phyloP scores from a whole-genome alignment of 2,888 invertebrate species.

The Hydrotaea diabolus region DNA sequence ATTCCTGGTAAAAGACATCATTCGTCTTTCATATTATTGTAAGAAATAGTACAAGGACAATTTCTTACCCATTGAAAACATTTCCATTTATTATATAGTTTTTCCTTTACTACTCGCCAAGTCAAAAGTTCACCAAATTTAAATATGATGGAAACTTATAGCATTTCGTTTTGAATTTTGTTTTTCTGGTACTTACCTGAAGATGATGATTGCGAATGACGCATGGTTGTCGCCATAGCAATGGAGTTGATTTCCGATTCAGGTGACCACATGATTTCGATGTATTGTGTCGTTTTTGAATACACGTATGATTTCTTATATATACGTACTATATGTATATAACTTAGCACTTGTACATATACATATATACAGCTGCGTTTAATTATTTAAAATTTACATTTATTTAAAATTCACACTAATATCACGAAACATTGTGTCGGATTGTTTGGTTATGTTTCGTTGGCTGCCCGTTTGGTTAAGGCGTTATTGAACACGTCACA shows the following conservation, averaged over 20 bases:
- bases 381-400: constrained; percentile 27
- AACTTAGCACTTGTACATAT: constrained; percentile 20
- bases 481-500: not conserved
- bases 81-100: no score
- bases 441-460: not conserved
- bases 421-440: constrained; percentile 16
- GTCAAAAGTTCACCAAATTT: no score
- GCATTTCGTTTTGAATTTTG: no score
- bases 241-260: constrained; percentile 91
- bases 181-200: constrained; percentile 84
- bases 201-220: constrained; percentile 87
- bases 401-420: constrained; percentile 33
- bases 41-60: no score
- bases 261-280: constrained; percentile 84
- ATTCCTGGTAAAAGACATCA: no score
- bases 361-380: constrained; percentile 5
- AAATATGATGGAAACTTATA: no score
- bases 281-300: constrained; percentile 53
- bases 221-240: constrained; percentile 88
- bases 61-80: no score
- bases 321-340: not conserved
- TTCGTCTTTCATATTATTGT: no score
- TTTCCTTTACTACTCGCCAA: no score
- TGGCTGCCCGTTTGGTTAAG: not conserved
- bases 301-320: constrained; percentile 44